Percentiles rank a stretch among this genome's conserved stretches.
Evolutionary conservation across 2,888 invertebrate genomes (phyloP).

Genomic region (Drosophila putrida): DNA sequence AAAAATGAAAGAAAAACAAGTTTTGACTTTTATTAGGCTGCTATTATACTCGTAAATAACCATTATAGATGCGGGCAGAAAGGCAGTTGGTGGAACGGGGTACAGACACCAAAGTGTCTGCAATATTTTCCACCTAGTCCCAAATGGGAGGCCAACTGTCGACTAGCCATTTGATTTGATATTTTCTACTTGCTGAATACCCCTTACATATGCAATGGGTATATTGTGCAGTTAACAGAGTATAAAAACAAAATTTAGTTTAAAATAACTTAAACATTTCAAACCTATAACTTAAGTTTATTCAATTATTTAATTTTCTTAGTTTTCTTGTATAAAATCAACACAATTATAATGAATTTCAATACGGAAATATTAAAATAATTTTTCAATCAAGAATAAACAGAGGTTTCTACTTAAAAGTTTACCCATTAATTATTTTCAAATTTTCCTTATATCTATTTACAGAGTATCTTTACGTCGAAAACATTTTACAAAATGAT

Average conservation of each 20-base stretch:
- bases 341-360: too few relatives aligned
- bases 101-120: slow-evolving; percentile 42
- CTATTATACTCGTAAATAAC: slow-evolving; percentile 39
- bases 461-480: not conserved
- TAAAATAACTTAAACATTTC: too few relatives aligned
- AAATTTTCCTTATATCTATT: not conserved
- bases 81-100: too few relatives aligned
- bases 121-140: slow-evolving; percentile 60
- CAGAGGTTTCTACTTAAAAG: too few relatives aligned
- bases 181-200: slow-evolving; percentile 26
- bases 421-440: too few relatives aligned
- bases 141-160: slow-evolving; percentile 57
- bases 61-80: slow-evolving; percentile 4
- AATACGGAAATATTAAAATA: too few relatives aligned
- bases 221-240: not conserved
- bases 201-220: not conserved
- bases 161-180: slow-evolving; percentile 58
- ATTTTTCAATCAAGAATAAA: too few relatives aligned
- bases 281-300: too few relatives aligned
- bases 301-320: too few relatives aligned
- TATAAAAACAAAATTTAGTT: too few relatives aligned
- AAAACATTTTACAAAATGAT: too few relatives aligned
- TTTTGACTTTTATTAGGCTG: slow-evolving; percentile 42
- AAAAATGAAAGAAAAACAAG: slow-evolving; percentile 2
- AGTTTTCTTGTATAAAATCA: too few relatives aligned